Conservation (phyloP, 2,888 invertebrate genomes). For the Prosopocoilus inquinatus region DNA sequence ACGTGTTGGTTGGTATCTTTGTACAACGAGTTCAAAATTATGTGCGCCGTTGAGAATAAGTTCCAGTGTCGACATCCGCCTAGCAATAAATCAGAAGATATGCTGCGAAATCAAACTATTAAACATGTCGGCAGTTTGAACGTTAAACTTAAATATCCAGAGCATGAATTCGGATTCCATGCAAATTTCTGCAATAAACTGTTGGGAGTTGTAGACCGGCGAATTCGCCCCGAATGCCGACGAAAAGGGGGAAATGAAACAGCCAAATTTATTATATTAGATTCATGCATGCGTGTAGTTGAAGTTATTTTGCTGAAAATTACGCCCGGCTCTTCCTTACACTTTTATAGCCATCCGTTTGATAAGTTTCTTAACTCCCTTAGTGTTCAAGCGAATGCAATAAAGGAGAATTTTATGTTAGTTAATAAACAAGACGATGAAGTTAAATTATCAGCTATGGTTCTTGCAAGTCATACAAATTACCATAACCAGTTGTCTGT, state of each 20-base stretch:
- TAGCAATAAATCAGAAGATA: conserved; percentile 30
- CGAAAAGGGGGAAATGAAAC: conserved; percentile 37
- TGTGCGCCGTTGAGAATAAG: conserved; percentile 4
- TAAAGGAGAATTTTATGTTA: no score
- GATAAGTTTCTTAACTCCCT: no score
- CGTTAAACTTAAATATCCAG: conserved; percentile 41
- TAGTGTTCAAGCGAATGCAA: no score
- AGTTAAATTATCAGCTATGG: no score
- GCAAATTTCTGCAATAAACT: conserved; percentile 42
- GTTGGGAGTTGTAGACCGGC: conserved; percentile 27
- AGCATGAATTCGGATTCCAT: conserved; percentile 41
- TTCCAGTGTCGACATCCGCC: conserved; percentile 17
- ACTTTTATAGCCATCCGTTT: no score
- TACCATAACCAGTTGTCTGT: no score
- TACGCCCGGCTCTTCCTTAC: background rate
- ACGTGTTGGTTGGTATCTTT: no score
- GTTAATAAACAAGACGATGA: no score
- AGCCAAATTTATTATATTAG: conserved; percentile 39
- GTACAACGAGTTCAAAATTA: no score
- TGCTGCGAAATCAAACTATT: conserved; percentile 39
- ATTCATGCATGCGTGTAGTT: conserved; percentile 36
- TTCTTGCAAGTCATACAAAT: no score
- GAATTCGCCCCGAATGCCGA: conserved; percentile 36
- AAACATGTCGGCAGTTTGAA: conserved; percentile 37
- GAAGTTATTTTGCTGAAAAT: conserved; percentile 11